phyloP scores from a whole-genome alignment of 2,113 vertebrate species.

The Tauraco erythrolophus region DNA sequence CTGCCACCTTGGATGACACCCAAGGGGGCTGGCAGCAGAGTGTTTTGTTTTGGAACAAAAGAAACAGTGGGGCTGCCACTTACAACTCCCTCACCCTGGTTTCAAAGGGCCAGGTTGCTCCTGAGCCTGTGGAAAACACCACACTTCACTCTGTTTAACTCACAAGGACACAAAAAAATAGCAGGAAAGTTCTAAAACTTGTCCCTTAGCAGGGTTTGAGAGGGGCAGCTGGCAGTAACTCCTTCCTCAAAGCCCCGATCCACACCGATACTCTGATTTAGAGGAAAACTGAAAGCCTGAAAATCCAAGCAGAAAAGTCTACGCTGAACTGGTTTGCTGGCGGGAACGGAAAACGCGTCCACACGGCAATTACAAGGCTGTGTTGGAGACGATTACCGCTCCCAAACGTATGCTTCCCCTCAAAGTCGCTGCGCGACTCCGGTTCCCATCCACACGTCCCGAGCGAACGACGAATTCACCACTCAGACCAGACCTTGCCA shows the following conservation, averaged over 20 bases:
- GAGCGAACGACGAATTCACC: background rate
- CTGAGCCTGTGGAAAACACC: background rate
- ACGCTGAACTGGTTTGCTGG: background rate
- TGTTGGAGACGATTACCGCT: background rate
- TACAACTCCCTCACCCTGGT: background rate
- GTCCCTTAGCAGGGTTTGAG: background rate
- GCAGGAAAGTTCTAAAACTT: background rate
- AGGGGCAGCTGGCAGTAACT: background rate
- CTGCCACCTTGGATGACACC: constrained; percentile 29
- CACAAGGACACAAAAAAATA: background rate
- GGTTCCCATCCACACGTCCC: background rate
- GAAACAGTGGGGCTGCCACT: background rate
- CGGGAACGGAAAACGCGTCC: accelerated
- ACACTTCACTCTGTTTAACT: background rate
- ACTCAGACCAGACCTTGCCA: background rate
- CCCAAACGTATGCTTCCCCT: background rate
- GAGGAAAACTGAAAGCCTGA: background rate
- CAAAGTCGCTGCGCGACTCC: background rate
- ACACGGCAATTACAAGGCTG: background rate
- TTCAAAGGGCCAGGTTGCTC: background rate
- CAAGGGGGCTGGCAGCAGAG: background rate
- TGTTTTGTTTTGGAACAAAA: background rate
- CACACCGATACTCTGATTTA: background rate
- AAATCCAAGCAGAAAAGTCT: background rate
- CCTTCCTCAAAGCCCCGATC: background rate